A percentile compares a stretch with the other conserved stretches of the same genome.
These are phyloP conservation scores for Cardiocondyla obscurior DNA, from an alignment of 1,140 invertebrate species.

Conservation along the genomic window DNA sequence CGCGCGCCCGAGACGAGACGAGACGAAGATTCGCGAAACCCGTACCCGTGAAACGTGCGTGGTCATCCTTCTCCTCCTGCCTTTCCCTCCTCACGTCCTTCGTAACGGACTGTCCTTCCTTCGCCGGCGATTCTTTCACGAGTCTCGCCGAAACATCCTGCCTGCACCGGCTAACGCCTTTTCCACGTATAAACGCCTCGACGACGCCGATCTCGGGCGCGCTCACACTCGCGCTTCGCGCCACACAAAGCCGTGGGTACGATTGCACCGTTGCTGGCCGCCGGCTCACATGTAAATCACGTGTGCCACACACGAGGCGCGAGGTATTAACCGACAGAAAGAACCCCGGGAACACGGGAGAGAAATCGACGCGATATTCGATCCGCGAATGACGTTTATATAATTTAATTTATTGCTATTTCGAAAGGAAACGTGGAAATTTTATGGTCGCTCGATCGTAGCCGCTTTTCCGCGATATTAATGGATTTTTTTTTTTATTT, in stretches of 20 bases:
- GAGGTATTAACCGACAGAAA: conserved; percentile 39
- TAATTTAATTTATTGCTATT: too few relatives aligned
- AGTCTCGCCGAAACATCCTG: conserved; percentile 71
- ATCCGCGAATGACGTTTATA: too few relatives aligned
- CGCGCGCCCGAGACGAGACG: conserved; percentile 9
- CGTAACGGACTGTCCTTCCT: conserved; percentile 52
- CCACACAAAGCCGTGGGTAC: conserved; percentile 41
- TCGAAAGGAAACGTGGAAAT: too few relatives aligned
- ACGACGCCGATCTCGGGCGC: conserved; percentile 29
- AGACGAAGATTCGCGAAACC: conserved; percentile 48
- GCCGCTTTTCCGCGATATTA: too few relatives aligned
- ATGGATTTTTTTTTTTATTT: too few relatives aligned
- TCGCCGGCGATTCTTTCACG: conserved; percentile 72
- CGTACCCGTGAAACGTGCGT: conserved; percentile 13
- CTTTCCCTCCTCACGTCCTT: conserved; percentile 24
- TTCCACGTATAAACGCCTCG: conserved; percentile 62
- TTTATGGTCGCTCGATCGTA: too few relatives aligned
- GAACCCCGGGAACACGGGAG: conserved; percentile 47
- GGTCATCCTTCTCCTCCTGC: conserved; percentile 38
- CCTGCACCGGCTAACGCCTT: conserved; percentile 60
- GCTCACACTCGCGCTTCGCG: neutral
- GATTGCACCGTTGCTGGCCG: conserved; percentile 55
- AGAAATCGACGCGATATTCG: too few relatives aligned
- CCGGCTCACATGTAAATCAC: conserved; percentile 71
- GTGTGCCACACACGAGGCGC: conserved; percentile 68